Conservation (phyloP, 2,888 invertebrate species). For the Papilio protenor region DNA sequence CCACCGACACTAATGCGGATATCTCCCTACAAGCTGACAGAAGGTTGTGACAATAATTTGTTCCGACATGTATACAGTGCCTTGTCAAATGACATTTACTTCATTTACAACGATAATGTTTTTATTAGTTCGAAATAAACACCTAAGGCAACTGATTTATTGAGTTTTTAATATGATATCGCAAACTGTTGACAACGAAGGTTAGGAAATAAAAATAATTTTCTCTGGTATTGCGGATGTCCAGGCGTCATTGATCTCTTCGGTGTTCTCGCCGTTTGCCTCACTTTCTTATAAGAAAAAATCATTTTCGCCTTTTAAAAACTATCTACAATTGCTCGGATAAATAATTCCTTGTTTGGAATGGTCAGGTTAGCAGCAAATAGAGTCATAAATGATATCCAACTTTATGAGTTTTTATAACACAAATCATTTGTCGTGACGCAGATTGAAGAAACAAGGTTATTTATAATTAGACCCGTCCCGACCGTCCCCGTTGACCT, state of each 20-base stretch:
- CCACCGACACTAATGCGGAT: slow-evolving; percentile 33
- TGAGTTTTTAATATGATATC: background rate
- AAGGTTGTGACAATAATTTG: slow-evolving; percentile 40
- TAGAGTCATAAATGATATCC: too few relatives aligned
- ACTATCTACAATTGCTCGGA: background rate
- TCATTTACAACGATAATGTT: slow-evolving; percentile 30
- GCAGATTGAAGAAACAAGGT: background rate
- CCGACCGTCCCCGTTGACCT: slow-evolving; percentile 12
- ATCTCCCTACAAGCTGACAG: slow-evolving; percentile 15
- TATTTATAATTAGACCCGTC: slow-evolving; percentile 4
- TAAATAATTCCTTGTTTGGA: background rate
- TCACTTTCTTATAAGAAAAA: too few relatives aligned
- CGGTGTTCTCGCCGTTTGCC: too few relatives aligned
- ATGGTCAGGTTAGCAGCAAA: background rate
- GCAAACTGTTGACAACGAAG: background rate
- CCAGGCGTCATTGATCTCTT: too few relatives aligned
- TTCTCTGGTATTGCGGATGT: too few relatives aligned
- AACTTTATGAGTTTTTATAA: background rate
- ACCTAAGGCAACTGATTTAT: background rate
- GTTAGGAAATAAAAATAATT: too few relatives aligned
- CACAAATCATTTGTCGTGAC: background rate
- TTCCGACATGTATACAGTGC: slow-evolving; percentile 11
- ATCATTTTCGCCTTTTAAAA: background rate
- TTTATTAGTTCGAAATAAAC: slow-evolving; percentile 10
- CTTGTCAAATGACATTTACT: slow-evolving; percentile 31